These are phyloP conservation scores for Neosilurus hyrtlii DNA, from an alignment of 2,797 vertebrate genomes.

Conservation along the genomic window DNA sequence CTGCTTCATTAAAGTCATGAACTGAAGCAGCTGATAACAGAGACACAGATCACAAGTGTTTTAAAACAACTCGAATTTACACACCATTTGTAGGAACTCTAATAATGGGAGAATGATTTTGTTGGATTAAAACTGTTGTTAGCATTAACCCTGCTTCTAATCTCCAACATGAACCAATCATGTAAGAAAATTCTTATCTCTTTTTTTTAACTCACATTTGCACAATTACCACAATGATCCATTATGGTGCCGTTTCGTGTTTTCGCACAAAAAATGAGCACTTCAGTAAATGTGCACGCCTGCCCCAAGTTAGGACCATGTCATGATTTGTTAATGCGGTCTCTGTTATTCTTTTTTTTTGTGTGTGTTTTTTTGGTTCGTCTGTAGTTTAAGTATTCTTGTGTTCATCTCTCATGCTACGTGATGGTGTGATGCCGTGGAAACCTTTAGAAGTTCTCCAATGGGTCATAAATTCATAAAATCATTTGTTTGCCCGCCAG, in stretches of 20 bases:
- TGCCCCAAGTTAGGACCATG: background rate
- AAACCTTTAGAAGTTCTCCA: background rate
- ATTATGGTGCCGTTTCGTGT: background rate
- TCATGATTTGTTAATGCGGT: background rate
- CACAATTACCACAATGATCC: background rate
- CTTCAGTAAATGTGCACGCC: background rate
- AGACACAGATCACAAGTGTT: background rate
- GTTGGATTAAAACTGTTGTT: background rate
- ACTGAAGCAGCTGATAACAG: conserved; percentile 8
- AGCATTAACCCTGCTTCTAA: background rate
- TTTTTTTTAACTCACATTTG: background rate
- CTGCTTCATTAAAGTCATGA: conserved; percentile 24
- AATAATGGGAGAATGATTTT: conserved; percentile 1
- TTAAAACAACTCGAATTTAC: background rate
- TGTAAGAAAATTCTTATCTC: background rate
- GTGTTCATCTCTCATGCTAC: background rate
- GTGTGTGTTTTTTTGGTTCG: background rate
- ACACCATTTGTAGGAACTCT: conserved; percentile 5
- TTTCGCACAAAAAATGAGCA: background rate
- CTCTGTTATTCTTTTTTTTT: background rate
- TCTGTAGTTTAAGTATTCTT: background rate
- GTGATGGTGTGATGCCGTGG: background rate
- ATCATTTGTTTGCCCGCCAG: background rate
- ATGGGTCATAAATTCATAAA: background rate
- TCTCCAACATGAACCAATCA: background rate